Evolutionary conservation across 2,888 invertebrate species (phyloP).

Genomic region (Scelioninae gen. 2): DNA sequence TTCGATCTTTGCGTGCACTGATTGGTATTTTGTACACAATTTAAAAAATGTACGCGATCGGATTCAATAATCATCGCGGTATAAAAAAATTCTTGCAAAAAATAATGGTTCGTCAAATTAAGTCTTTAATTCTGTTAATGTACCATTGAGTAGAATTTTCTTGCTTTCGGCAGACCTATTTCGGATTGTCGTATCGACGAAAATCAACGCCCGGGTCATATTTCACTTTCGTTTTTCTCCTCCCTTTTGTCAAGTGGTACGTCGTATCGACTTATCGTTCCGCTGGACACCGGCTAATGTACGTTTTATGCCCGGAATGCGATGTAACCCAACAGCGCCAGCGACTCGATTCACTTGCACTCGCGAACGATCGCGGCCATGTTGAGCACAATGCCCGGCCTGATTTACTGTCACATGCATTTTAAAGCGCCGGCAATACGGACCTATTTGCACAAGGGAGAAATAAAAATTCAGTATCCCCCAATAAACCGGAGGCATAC

Average conservation of each 20-base stretch:
- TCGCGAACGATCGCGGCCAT: slow-evolving; percentile 26
- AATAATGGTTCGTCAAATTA: no score
- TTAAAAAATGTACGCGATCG: no score
- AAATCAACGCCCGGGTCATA: background rate
- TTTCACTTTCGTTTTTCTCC: slow-evolving; percentile 43
- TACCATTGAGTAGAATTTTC: no score
- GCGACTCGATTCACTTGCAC: slow-evolving; percentile 48
- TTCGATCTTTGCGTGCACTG: no score
- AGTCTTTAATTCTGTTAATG: no score
- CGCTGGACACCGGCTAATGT: slow-evolving; percentile 38
- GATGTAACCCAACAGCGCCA: slow-evolving; percentile 32
- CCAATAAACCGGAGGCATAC: slow-evolving; percentile 67
- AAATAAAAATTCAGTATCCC: slow-evolving; percentile 72
- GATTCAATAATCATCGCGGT: no score
- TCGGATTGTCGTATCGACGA: background rate
- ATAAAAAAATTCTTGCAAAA: no score
- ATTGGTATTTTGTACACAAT: no score
- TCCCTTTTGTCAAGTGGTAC: slow-evolving; percentile 20
- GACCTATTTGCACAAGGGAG: slow-evolving; percentile 68
- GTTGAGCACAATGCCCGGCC: slow-evolving; percentile 39
- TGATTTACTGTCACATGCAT: slow-evolving; percentile 71
- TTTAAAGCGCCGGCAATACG: slow-evolving; percentile 64
- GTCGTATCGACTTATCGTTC: slow-evolving; percentile 26
- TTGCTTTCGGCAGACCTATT: no score
- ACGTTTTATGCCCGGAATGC: slow-evolving; percentile 39